phyloP scores from a whole-genome alignment of 2,888 invertebrate genomes.

The Pyrocoelia pectoralis region DNA sequence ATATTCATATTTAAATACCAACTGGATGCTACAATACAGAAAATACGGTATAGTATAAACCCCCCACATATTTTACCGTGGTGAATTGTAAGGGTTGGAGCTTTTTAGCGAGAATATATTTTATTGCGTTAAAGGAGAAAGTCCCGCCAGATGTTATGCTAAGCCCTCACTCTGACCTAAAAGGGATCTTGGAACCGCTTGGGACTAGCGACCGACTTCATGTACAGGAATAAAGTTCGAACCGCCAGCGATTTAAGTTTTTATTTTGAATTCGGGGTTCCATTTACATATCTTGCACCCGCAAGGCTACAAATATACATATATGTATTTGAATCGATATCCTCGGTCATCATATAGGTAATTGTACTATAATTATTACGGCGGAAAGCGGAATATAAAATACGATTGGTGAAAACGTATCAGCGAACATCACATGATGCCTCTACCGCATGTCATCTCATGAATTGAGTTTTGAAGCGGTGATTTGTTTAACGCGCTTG shows the following conservation, averaged over 20 bases:
- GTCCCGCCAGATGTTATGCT: constrained; percentile 28
- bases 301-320: constrained; percentile 5
- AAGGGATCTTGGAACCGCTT: constrained; percentile 17
- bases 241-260: constrained; percentile 25
- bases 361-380: neutral
- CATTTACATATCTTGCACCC: constrained; percentile 8
- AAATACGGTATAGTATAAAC: constrained; percentile 15
- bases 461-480: neutral
- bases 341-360: neutral
- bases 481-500: neutral
- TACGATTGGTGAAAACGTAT: neutral
- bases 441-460: neutral
- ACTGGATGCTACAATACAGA: constrained; percentile 17
- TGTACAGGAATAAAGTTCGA: constrained; percentile 27
- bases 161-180: constrained; percentile 23
- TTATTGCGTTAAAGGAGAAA: constrained; percentile 29
- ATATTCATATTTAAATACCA: constrained; percentile 32
- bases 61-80: constrained; percentile 19
- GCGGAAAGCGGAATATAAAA: neutral
- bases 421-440: neutral
- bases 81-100: constrained; percentile 14
- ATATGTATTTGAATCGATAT: constrained; percentile 1
- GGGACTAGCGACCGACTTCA: constrained; percentile 13
- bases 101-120: constrained; percentile 27
- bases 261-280: constrained; percentile 22